Evolutionary conservation across 37 sponge, comb jelly and placozoan species (phyloP).

Genomic region (Haliclona indistincta): DNA sequence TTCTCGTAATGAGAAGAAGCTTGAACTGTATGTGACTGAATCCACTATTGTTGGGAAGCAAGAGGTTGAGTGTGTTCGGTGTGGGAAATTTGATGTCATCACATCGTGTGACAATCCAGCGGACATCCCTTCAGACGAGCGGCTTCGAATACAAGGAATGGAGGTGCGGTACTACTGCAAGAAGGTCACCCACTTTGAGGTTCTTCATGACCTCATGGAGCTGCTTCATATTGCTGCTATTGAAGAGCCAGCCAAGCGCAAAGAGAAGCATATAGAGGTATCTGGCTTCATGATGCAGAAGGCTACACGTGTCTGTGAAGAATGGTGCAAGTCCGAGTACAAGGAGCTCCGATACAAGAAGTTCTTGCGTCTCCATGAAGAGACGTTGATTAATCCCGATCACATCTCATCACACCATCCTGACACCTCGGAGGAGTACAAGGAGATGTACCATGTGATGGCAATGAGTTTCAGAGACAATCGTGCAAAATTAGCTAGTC

Average conservation of each 20-base stretch:
- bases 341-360: conserved; percentile 47
- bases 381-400: conserved; percentile 30
- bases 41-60: conserved; percentile 36
- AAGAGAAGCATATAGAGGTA: conserved; percentile 28
- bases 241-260: conserved; percentile 13
- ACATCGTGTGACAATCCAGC: conserved; percentile 17
- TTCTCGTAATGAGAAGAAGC: neutral
- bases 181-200: conserved; percentile 53
- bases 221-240: conserved; percentile 64
- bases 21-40: conserved; percentile 49
- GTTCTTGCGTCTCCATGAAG: conserved; percentile 44
- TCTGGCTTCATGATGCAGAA: conserved; percentile 62
- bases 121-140: conserved; percentile 27
- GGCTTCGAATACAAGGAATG: conserved; percentile 16
- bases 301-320: conserved; percentile 62
- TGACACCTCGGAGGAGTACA: conserved; percentile 37
- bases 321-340: conserved; percentile 67
- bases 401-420: neutral
- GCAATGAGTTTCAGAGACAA: conserved; percentile 37
- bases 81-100: neutral
- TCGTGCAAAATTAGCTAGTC: conserved; percentile 8
- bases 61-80: conserved; percentile 33
- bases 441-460: conserved; percentile 72
- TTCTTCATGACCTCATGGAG: conserved; percentile 76
- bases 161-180: conserved; percentile 34